Evolutionary conservation across 2,888 invertebrate species (phyloP), one percentile per base, ranked within the genome.

Genomic region (Orthosia gracilis): DNA sequence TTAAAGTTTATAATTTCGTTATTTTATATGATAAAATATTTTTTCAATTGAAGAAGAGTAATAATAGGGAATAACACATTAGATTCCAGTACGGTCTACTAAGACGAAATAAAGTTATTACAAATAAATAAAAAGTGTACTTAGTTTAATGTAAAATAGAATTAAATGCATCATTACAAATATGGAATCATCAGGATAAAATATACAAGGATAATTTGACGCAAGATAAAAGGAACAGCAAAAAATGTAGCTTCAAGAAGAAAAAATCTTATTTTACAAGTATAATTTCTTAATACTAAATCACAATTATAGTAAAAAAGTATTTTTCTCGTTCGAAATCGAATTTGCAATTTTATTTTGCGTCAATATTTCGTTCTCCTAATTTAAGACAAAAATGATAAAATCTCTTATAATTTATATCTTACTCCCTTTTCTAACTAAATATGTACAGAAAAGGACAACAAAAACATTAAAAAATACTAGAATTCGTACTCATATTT

Each of bases 381-480:
- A 15, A 49, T 15, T 31, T 62, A 73, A 80, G 69, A 85, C 52
- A 78, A 76, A 73, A 87, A 82, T 78, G 79, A 73, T 83, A 78
- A 79, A 71, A 68, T 64, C 5, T 62, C 68, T 69, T 70, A 80
- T 80, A 82, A 85, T 80, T 76, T 77, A 80, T 76, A 80, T 71
- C 73, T 73, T 78, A 73, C 63, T 69, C n/a, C 85, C 78, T 74
- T 66, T 78, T 74, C 71, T 70, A 76, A 67, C 67, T 79, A 71
- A 74, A 71, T 86, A 87, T 86, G 77, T 86, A 87, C 86, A 85
- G 69, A 81, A 84, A 75, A 79, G 77, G 85, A 83, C 85, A 83
- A 80, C 69, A 72, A 82, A 69, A 73, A 69, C 61, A 63, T 73
- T 59, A 59, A 76, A 80, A 76, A 86, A 85, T 85, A 83, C 86